Evolutionary conservation across 2,797 vertebrate species (phyloP).

Genomic region (Pitangus sulphuratus): DNA sequence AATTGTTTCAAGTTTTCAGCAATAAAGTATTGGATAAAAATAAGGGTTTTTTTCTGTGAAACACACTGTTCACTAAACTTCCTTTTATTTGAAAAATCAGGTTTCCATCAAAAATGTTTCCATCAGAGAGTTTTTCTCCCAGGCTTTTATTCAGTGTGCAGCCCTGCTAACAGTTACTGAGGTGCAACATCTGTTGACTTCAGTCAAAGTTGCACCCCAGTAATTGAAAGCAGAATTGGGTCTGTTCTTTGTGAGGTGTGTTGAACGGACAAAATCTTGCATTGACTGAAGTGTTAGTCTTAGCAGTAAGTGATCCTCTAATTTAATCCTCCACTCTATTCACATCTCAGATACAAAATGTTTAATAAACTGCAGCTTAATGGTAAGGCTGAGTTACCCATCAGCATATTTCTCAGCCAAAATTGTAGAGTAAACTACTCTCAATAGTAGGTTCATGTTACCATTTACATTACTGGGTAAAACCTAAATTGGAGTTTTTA

Average conservation of each 20-base stretch:
- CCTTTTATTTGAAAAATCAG: slow-evolving; percentile 2
- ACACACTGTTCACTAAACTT: background rate
- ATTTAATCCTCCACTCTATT: slow-evolving; percentile 30
- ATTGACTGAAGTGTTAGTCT: slow-evolving; percentile 45
- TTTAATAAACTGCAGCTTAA: slow-evolving; percentile 46
- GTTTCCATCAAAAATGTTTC: slow-evolving; percentile 32
- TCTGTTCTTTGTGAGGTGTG: slow-evolving; percentile 56
- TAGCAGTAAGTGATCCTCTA: slow-evolving; percentile 51
- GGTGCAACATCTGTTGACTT: slow-evolving; percentile 63
- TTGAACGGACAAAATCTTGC: slow-evolving; percentile 28
- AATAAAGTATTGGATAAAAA: background rate
- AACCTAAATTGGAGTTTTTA: slow-evolving; percentile 7
- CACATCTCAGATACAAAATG: background rate
- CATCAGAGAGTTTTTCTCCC: background rate
- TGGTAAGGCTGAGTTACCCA: slow-evolving; percentile 17
- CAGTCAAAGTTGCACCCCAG: slow-evolving; percentile 56
- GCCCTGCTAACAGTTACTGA: slow-evolving; percentile 47
- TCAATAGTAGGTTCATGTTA: slow-evolving; percentile 26
- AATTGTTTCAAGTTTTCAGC: background rate
- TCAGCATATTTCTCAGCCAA: background rate
- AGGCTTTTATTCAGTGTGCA: slow-evolving; percentile 1
- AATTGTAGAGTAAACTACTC: slow-evolving; percentile 30
- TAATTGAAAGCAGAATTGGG: slow-evolving; percentile 63
- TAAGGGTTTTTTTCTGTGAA: background rate
- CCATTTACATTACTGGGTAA: slow-evolving; percentile 9